Evolutionary conservation across 2,888 invertebrate genomes (phyloP).

Genomic region (Drosophila vallismaia): DNA sequence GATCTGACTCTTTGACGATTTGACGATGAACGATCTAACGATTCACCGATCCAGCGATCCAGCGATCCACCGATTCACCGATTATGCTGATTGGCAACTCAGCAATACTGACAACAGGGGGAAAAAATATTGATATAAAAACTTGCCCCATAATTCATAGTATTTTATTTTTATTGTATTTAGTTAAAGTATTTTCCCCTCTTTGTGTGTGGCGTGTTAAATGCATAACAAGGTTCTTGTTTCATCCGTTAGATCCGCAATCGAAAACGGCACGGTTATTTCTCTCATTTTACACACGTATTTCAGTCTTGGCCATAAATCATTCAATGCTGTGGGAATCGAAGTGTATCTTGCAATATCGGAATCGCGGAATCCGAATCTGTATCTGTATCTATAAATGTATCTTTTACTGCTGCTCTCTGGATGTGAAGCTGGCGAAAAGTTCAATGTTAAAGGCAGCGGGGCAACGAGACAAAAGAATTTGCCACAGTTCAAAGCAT

Average conservation of each 20-base stretch:
- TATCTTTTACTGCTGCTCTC: not conserved
- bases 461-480: constrained; percentile 60
- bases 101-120: constrained; percentile 6
- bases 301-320: constrained; percentile 60
- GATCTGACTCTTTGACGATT: not conserved
- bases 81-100: constrained; percentile 66
- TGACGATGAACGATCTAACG: constrained; percentile 18
- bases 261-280: constrained; percentile 59
- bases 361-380: constrained; percentile 19
- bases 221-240: constrained; percentile 78
- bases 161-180: constrained; percentile 67
- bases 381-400: constrained; percentile 52
- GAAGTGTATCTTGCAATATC: constrained; percentile 30
- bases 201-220: constrained; percentile 65
- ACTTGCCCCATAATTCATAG: constrained; percentile 77
- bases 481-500: constrained; percentile 79
- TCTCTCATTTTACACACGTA: constrained; percentile 66
- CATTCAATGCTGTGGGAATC: constrained; percentile 76
- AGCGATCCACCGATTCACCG: constrained; percentile 47
- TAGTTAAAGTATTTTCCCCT: constrained; percentile 43
- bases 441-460: constrained; percentile 73
- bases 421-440: constrained; percentile 46
- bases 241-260: constrained; percentile 80
- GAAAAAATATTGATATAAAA: constrained; percentile 35
- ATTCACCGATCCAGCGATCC: constrained; percentile 24